These are phyloP conservation scores for Galendromus occidentalis DNA, from an alignment of 1,140 invertebrate species.

Conservation along the genomic window DNA sequence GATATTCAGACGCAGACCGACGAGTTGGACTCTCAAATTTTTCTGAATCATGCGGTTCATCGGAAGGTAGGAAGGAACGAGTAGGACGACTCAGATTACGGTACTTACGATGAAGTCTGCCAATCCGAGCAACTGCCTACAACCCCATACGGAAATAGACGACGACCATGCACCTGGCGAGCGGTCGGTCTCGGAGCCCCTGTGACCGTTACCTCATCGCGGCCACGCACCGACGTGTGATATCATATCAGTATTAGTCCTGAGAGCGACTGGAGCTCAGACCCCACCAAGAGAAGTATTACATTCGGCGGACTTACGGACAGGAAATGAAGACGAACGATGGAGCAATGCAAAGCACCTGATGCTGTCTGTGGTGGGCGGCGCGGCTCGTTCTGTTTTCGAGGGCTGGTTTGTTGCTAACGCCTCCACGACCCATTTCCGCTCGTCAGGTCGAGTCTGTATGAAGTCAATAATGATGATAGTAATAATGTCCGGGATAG, in stretches of 20 bases:
- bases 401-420: not conserved
- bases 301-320: not conserved
- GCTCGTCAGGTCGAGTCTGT: not conserved
- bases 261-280: not conserved
- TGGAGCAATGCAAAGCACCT: not conserved
- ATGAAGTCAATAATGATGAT: not conserved
- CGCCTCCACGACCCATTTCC: not conserved
- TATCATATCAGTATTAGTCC: slow-evolving; percentile 11
- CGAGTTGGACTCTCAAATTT: not conserved
- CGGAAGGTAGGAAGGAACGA: not conserved
- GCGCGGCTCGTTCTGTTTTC: not conserved
- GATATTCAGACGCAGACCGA: not conserved
- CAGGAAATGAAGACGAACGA: not conserved
- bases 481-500: not conserved
- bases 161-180: not conserved
- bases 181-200: not conserved
- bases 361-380: not conserved
- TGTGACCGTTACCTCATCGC: slow-evolving; percentile 8
- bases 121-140: not conserved
- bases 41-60: not conserved
- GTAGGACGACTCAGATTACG: not conserved
- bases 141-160: not conserved
- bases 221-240: not conserved
- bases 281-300: not conserved
- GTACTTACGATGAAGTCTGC: not conserved